These are phyloP conservation scores for Xenotilapia leptura DNA, from an alignment of 2,113 vertebrate species.

Conservation along the genomic window DNA sequence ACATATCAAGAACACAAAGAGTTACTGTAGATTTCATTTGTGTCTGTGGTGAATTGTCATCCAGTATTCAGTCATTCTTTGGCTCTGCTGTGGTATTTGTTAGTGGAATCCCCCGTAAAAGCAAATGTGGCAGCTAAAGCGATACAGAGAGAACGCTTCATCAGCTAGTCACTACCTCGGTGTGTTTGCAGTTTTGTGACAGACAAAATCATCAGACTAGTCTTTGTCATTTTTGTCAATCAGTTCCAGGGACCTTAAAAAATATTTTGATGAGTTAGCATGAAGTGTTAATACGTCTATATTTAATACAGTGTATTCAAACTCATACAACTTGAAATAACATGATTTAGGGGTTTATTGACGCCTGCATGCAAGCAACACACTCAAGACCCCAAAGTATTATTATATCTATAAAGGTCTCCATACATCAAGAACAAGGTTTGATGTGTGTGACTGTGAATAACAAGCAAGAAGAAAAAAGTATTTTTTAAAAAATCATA, in stretches of 20 bases:
- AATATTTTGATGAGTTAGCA: not conserved
- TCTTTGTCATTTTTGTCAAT: not conserved
- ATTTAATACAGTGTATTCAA: not conserved
- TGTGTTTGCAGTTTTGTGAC: not conserved
- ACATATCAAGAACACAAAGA: not conserved
- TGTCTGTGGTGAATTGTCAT: not conserved
- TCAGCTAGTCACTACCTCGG: not conserved
- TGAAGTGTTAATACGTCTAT: not conserved
- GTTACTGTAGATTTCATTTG: not conserved
- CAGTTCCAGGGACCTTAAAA: not conserved
- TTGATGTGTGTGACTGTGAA: not conserved
- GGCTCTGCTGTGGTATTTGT: not conserved
- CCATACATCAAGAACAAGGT: not conserved
- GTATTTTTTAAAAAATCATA: fast-evolving
- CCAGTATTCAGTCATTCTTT: not conserved
- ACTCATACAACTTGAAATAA: not conserved
- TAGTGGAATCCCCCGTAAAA: not conserved
- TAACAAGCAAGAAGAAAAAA: not conserved
- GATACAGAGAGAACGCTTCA: not conserved
- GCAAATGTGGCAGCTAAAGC: not conserved
- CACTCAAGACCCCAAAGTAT: not conserved
- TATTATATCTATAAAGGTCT: not conserved
- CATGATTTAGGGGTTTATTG: not conserved
- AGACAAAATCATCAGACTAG: not conserved
- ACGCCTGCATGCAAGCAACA: not conserved